Conservation (phyloP, 1,140 invertebrate genomes). For the Eriocheir sinensis region DNA sequence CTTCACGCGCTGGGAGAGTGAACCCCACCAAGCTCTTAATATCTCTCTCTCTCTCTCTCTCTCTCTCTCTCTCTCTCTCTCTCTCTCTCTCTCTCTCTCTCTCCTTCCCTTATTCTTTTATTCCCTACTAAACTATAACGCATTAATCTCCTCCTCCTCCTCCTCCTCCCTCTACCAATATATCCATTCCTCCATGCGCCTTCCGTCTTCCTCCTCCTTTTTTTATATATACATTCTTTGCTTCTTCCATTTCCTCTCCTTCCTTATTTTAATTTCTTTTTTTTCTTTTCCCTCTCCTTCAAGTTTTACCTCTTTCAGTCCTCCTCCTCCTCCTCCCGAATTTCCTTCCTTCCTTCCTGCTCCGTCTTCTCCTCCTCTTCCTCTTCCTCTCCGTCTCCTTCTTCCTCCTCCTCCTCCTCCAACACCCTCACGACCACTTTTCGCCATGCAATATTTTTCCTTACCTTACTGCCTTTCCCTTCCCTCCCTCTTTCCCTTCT, state of each 20-base stretch:
- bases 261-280: neutral
- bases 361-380: neutral
- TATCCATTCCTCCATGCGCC: neutral
- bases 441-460: constrained; percentile 14
- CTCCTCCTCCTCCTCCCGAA: neutral
- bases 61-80: too few relatives aligned
- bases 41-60: neutral
- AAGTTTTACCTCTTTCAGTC: too few relatives aligned
- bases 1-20: neutral
- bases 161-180: too few relatives aligned
- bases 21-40: neutral
- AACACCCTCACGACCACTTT: neutral
- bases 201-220: neutral
- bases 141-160: too few relatives aligned
- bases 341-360: neutral
- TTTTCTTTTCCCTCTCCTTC: neutral
- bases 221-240: neutral
- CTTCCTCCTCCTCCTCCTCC: neutral
- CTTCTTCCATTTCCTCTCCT: neutral
- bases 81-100: too few relatives aligned
- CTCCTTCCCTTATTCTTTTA: too few relatives aligned
- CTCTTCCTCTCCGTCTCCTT: too few relatives aligned
- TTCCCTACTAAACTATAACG: too few relatives aligned
- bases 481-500: too few relatives aligned
- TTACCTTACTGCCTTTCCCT: too few relatives aligned